phyloP scores from a whole-genome alignment of 2,888 invertebrate genomes.

The Empis stercorea region DNA sequence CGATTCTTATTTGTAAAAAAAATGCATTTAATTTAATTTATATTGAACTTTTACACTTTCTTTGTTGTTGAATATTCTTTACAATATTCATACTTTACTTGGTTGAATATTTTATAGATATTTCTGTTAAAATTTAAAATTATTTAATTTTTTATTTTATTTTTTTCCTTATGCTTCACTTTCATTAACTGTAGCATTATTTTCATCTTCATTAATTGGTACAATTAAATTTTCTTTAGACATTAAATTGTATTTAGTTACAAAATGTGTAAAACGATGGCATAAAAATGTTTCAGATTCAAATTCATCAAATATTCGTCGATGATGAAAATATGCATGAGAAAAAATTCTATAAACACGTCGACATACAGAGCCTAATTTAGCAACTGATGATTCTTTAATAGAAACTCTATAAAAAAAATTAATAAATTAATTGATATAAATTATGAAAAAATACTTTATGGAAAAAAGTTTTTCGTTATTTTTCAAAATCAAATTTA shows the following conservation, averaged over 20 bases:
- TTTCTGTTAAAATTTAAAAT: too few relatives aligned
- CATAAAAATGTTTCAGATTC: slow-evolving; percentile 94
- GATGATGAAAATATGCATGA: slow-evolving; percentile 98
- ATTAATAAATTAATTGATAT: too few relatives aligned
- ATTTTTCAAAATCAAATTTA: too few relatives aligned
- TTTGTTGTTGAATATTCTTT: too few relatives aligned
- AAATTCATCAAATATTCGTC: slow-evolving; percentile 93
- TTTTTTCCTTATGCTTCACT: slow-evolving; percentile 37
- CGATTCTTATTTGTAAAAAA: too few relatives aligned
- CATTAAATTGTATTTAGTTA: slow-evolving; percentile 96
- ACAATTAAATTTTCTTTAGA: slow-evolving; percentile 97
- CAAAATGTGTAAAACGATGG: slow-evolving; percentile 92
- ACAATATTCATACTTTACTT: too few relatives aligned
- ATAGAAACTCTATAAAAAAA: slow-evolving; percentile 76
- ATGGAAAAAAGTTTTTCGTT: too few relatives aligned
- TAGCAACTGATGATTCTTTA: slow-evolving; percentile 96
- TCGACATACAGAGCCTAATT: slow-evolving; percentile 95
- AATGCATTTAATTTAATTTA: too few relatives aligned
- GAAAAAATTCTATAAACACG: slow-evolving; percentile 99
- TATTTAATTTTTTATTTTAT: too few relatives aligned
- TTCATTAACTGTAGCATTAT: slow-evolving; percentile 40
- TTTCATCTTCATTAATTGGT: slow-evolving; percentile 80
- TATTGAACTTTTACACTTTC: too few relatives aligned
- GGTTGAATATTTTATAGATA: too few relatives aligned
- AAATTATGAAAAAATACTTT: too few relatives aligned